Percentiles rank a stretch among this genome's conserved stretches.
phyloP scores from a whole-genome alignment of 2,888 invertebrate species.

The Megastigmus dorsalis region DNA sequence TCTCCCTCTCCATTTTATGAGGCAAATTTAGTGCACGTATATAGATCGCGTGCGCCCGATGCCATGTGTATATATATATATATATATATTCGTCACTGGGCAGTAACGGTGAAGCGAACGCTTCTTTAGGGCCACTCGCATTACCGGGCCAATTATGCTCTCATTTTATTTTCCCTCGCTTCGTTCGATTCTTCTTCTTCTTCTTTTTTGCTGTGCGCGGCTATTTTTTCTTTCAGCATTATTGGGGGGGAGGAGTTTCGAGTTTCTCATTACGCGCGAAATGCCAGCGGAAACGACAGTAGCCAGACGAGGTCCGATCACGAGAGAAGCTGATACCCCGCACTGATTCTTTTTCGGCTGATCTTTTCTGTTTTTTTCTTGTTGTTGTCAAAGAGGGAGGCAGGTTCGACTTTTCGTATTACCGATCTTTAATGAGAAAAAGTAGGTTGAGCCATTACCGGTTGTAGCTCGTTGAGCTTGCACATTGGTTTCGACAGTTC shows the following conservation, averaged over 20 bases:
- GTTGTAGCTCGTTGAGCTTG: too few relatives aligned
- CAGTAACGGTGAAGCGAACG: slow-evolving; percentile 28
- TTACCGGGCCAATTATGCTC: slow-evolving; percentile 38
- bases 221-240: not conserved
- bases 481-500: too few relatives aligned
- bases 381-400: too few relatives aligned
- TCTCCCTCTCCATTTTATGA: not conserved
- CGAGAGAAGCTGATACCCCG: slow-evolving; percentile 16
- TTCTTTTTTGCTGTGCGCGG: not conserved
- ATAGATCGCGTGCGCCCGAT: slow-evolving; percentile 34
- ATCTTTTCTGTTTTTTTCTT: too few relatives aligned
- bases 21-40: not conserved
- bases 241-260: not conserved
- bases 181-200: not conserved
- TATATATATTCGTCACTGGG: not conserved
- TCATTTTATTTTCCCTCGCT: slow-evolving; percentile 19
- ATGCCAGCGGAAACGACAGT: slow-evolving; percentile 30
- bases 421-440: too few relatives aligned
- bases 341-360: too few relatives aligned
- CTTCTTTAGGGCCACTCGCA: slow-evolving; percentile 9
- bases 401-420: too few relatives aligned
- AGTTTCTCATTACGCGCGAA: slow-evolving; percentile 29
- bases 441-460: too few relatives aligned
- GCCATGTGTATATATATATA: too few relatives aligned
- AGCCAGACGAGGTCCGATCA: slow-evolving; percentile 15